Percentiles rank a stretch among this genome's conserved stretches.
Evolutionary conservation across 1,140 invertebrate species (phyloP).

Genomic region (Drosophila novamexicana): DNA sequence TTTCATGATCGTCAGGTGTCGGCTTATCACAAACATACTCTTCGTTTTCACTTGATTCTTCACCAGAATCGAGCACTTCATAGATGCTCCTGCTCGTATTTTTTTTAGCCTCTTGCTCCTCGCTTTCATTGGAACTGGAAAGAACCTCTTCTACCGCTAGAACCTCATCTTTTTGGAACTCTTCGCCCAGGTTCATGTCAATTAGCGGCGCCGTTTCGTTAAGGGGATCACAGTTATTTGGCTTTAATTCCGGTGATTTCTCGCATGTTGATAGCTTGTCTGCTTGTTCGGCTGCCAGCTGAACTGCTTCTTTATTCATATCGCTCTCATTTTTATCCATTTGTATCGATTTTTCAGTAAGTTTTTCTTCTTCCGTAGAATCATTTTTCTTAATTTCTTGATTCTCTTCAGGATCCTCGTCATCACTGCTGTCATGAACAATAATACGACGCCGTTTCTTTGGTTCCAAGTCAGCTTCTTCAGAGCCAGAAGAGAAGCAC

Average conservation of each 20-base stretch:
- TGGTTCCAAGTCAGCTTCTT: slow-evolving; percentile 2
- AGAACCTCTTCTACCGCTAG: neutral
- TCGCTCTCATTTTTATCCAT: neutral
- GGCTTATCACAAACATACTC: neutral
- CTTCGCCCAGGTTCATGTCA: no score
- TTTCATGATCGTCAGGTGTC: neutral
- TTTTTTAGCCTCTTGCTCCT: neutral
- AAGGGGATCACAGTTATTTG: neutral
- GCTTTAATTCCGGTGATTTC: neutral
- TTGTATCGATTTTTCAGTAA: neutral
- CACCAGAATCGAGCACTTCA: slow-evolving; percentile 29
- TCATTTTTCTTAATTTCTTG: neutral
- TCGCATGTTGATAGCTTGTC: neutral
- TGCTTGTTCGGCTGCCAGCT: neutral
- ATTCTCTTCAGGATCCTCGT: slow-evolving; percentile 9
- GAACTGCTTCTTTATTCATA: neutral
- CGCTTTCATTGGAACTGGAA: slow-evolving; percentile 8
- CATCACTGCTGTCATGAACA: slow-evolving; percentile 37
- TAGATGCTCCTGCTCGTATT: slow-evolving; percentile 18
- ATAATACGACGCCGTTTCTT: slow-evolving; percentile 56
- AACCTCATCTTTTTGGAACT: neutral
- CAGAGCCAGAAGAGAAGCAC: slow-evolving; percentile 42
- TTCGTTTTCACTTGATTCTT: slow-evolving; percentile 2
- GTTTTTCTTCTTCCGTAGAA: neutral
- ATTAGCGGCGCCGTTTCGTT: neutral